phyloP scores from a whole-genome alignment of 2,888 invertebrate species.

The Melieria crassipennis region DNA sequence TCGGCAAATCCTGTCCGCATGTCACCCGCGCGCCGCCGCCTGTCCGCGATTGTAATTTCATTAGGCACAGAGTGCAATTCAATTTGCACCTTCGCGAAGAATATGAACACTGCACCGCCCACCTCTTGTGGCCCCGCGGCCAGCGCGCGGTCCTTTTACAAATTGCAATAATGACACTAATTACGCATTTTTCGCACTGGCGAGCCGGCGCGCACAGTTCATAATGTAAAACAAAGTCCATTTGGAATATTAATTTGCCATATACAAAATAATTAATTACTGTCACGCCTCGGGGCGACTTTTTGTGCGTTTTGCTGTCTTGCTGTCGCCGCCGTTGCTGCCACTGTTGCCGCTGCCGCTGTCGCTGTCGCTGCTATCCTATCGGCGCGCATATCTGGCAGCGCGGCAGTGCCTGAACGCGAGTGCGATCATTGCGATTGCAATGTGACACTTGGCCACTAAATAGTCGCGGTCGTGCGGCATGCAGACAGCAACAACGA shows the following conservation, averaged over 20 bases:
- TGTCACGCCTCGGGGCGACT: conserved; percentile 60
- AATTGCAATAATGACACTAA: conserved; percentile 30
- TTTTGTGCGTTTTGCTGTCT: too few relatives aligned
- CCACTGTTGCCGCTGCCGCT: conserved; percentile 6
- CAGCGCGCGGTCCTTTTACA: background rate
- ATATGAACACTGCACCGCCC: background rate
- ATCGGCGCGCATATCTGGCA: background rate
- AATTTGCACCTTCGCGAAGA: conserved; percentile 20
- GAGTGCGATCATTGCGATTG: background rate
- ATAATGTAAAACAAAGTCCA: conserved; percentile 41
- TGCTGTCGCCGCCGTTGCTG: background rate
- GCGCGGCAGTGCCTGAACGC: background rate
- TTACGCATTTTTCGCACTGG: conserved; percentile 12
- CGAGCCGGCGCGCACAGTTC: conserved; percentile 10
- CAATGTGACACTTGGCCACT: background rate
- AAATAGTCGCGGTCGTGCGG: background rate
- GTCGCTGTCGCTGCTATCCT: conserved; percentile 16
- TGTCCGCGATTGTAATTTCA: background rate
- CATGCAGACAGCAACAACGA: too few relatives aligned
- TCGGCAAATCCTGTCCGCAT: too few relatives aligned
- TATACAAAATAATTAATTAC: conserved; percentile 64
- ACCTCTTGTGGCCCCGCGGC: background rate
- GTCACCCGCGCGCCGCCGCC: background rate
- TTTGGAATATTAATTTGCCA: conserved; percentile 48
- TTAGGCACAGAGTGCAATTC: conserved; percentile 18